Evolutionary conservation across 2,797 vertebrate genomes (phyloP).

Genomic region (Parauchenoglanis punctatus): DNA sequence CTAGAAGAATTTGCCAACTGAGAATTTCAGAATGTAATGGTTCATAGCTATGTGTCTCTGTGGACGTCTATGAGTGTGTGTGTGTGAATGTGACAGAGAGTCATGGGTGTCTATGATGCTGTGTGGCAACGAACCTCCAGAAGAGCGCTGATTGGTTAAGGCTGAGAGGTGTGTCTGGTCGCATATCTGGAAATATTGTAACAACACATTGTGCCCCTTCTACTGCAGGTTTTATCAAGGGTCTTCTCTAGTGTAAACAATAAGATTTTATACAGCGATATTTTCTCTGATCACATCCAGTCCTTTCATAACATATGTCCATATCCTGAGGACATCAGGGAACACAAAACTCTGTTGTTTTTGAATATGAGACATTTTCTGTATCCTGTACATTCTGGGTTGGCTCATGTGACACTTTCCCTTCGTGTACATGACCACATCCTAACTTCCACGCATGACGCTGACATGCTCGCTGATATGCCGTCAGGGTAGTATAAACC

Average conservation of each 20-base stretch:
- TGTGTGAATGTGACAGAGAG: neutral
- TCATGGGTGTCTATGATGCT: neutral
- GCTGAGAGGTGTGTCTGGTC: neutral
- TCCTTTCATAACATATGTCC: neutral
- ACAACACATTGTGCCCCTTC: neutral
- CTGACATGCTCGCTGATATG: neutral
- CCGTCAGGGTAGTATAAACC: neutral
- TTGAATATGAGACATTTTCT: neutral
- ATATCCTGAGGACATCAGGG: neutral
- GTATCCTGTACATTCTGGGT: neutral
- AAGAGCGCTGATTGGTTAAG: neutral
- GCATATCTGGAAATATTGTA: neutral
- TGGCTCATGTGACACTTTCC: neutral
- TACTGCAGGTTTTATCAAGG: neutral
- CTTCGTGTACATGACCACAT: neutral
- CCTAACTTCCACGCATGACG: neutral
- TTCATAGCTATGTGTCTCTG: neutral
- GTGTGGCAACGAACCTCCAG: neutral
- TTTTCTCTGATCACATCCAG: neutral
- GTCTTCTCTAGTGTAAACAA: neutral
- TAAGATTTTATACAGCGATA: neutral
- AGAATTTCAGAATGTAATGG: neutral
- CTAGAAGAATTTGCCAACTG: neutral
- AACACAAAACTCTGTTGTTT: neutral
- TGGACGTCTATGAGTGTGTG: neutral